These are phyloP conservation scores for Endotricha flammealis DNA, from an alignment of 2,888 invertebrate species.

Conservation along the genomic window DNA sequence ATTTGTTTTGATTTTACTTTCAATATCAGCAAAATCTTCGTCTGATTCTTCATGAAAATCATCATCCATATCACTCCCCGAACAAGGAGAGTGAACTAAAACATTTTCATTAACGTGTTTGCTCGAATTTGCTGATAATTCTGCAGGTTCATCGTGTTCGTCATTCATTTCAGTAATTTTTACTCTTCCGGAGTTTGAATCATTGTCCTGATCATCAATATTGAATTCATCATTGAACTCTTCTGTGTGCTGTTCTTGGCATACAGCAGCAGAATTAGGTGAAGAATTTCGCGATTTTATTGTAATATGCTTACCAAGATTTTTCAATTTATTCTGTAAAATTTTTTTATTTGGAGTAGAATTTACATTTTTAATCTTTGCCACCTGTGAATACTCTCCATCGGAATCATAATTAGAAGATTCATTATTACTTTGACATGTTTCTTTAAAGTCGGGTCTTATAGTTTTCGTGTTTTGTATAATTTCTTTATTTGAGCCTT, in stretches of 20 bases:
- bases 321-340: slow-evolving; percentile 48
- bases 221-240: slow-evolving; percentile 23
- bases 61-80: slow-evolving; percentile 38
- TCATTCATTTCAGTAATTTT: slow-evolving; percentile 51
- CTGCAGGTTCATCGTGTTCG: slow-evolving; percentile 33
- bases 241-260: slow-evolving; percentile 27
- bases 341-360: slow-evolving; percentile 19
- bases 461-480: slow-evolving; percentile 11
- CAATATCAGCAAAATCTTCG: slow-evolving; percentile 36
- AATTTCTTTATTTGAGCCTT: slow-evolving; percentile 32
- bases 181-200: slow-evolving; percentile 36
- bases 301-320: slow-evolving; percentile 54
- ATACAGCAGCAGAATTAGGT: slow-evolving; percentile 26
- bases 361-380: slow-evolving; percentile 14
- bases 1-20: slow-evolving; percentile 34
- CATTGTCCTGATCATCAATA: slow-evolving; percentile 33
- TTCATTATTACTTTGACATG: slow-evolving; percentile 5
- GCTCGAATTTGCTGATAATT: slow-evolving; percentile 26
- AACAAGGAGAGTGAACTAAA: slow-evolving; percentile 45
- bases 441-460: slow-evolving; percentile 6
- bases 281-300: slow-evolving; percentile 51
- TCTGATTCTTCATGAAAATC: slow-evolving; percentile 29
- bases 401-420: slow-evolving; percentile 5
- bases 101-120: slow-evolving; percentile 26
- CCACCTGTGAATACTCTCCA: slow-evolving; percentile 5